phyloP scores from a whole-genome alignment of 2,888 invertebrate species.

The Drosophila putrida region DNA sequence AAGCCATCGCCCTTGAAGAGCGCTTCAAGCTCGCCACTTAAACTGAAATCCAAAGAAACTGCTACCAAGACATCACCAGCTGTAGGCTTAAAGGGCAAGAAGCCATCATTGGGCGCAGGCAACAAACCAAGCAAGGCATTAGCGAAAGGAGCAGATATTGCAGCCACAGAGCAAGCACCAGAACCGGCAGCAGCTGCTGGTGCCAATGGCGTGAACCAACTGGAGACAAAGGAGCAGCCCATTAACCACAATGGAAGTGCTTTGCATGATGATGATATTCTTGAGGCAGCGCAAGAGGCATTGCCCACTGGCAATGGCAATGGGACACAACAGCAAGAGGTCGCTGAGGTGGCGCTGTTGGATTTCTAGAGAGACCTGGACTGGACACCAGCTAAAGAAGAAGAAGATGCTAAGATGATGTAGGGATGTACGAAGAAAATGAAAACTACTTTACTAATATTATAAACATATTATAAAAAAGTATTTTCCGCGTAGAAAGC shows the following conservation, averaged over 20 bases:
- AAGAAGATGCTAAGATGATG: conserved; percentile 13
- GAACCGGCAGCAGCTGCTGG: conserved; percentile 24
- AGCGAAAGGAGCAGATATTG: conserved; percentile 19
- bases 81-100: conserved; percentile 45
- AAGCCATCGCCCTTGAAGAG: conserved; percentile 71
- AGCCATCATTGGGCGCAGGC: conserved; percentile 14
- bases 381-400: conserved; percentile 19
- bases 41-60: conserved; percentile 75
- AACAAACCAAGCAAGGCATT: conserved; percentile 43
- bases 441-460: conserved; percentile 75
- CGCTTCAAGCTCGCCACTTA: conserved; percentile 57
- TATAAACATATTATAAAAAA: conserved; percentile 77
- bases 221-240: conserved; percentile 7
- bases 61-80: conserved; percentile 57
- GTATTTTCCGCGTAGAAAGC: conserved; percentile 53
- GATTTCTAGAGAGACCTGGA: conserved; percentile 50
- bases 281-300: conserved; percentile 50
- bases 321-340: conserved; percentile 21
- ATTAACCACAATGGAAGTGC: conserved; percentile 40
- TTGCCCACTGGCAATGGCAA: conserved; percentile 14
- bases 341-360: conserved; percentile 49
- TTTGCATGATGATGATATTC: conserved; percentile 35
- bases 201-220: conserved; percentile 25
- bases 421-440: conserved; percentile 12
- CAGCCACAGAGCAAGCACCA: conserved; percentile 31